A percentile compares a stretch with the other conserved stretches of the same genome.
phyloP scores from a whole-genome alignment of 2,888 invertebrate genomes.

The Meiosimyza decipiens region DNA sequence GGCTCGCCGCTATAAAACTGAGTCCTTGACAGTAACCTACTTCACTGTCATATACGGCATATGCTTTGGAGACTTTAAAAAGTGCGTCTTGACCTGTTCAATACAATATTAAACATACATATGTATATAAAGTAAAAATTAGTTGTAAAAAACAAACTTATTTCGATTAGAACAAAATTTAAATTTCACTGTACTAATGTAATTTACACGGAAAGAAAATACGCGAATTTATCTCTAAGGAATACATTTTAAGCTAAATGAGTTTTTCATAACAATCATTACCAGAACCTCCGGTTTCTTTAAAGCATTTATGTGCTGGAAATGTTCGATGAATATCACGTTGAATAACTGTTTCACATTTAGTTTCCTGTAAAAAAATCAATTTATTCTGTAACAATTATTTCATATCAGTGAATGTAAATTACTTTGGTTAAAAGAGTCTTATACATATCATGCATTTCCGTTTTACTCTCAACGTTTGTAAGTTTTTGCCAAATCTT shows the following conservation, averaged over 20 bases:
- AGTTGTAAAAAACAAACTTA: background rate
- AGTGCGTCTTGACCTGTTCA: conserved; percentile 89
- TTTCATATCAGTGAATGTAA: background rate
- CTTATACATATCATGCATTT: conserved; percentile 92
- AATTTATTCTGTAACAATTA: background rate
- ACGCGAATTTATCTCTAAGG: no score
- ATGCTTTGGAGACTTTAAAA: conserved; percentile 95
- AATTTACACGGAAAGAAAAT: no score
- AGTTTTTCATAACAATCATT: background rate
- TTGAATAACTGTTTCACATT: conserved; percentile 93
- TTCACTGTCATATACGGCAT: conserved; percentile 96
- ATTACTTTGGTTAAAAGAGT: conserved; percentile 85
- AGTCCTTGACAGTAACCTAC: conserved; percentile 99
- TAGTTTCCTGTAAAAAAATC: conserved; percentile 80
- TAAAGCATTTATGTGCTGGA: conserved; percentile 98
- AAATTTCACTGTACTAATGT: background rate
- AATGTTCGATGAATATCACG: conserved; percentile 98
- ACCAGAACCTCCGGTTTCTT: conserved; percentile 85
- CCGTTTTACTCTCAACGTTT: conserved; percentile 83
- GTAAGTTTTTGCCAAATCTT: conserved; percentile 98
- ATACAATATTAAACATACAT: background rate
- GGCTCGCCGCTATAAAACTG: conserved; percentile 96
- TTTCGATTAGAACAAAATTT: background rate
- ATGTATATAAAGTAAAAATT: background rate
- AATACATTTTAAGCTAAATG: no score